Conservation (phyloP, 1,140 invertebrate genomes). For the Aphelinus atriplicis region DNA sequence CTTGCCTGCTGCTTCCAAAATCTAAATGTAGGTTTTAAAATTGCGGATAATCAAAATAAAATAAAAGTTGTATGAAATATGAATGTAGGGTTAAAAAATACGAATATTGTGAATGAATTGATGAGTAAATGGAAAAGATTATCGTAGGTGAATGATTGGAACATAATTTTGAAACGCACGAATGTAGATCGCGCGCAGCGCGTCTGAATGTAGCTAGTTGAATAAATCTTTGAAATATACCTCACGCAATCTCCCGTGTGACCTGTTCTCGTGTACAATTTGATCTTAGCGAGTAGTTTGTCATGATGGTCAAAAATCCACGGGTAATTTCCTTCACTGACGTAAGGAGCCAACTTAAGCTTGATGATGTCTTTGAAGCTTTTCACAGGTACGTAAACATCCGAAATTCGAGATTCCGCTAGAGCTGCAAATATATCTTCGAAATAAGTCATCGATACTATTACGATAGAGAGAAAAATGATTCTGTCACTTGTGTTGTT, state of each 20-base stretch:
- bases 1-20: no score
- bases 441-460: conserved; percentile 9
- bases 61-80: no score
- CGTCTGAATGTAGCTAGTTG: no score
- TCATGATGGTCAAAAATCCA: conserved; percentile 13
- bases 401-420: background rate
- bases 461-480: conserved; percentile 14
- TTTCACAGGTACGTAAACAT: background rate
- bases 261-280: background rate
- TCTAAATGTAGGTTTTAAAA: no score
- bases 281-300: background rate
- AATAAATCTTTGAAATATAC: background rate
- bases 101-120: no score
- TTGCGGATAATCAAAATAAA: no score
- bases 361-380: background rate
- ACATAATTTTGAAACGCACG: no score
- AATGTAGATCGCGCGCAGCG: no score
- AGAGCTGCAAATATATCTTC: conserved; percentile 15
- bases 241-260: background rate
- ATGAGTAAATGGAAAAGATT: no score
- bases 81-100: no score
- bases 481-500: background rate
- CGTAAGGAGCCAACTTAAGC: background rate
- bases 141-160: no score
- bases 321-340: background rate